A percentile compares a stretch with the other conserved stretches of the same genome.
These are phyloP conservation scores for Indicator maculatus DNA, from an alignment of 2,113 vertebrate species.

Conservation along the genomic window DNA sequence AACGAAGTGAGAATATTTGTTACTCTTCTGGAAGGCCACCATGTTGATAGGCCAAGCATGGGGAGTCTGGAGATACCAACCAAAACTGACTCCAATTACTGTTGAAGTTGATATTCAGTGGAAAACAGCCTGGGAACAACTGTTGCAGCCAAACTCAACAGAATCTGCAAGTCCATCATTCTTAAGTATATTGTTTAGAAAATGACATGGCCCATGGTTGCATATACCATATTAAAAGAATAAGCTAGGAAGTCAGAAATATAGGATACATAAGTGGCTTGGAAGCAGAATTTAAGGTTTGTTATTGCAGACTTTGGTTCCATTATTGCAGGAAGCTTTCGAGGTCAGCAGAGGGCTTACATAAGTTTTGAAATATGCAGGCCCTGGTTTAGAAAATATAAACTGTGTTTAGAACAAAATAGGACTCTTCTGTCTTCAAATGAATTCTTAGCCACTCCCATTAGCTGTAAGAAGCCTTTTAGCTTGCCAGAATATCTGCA, in stretches of 20 bases:
- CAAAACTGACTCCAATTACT: neutral
- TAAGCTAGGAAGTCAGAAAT: neutral
- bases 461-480: conserved; percentile 13
- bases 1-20: neutral
- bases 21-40: neutral
- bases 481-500: conserved; percentile 29
- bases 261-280: neutral
- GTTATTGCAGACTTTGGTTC: neutral
- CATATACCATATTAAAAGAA: neutral
- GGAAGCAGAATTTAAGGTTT: neutral
- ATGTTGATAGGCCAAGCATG: neutral
- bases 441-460: neutral
- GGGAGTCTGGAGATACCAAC: neutral
- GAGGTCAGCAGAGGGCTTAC: neutral
- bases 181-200: neutral
- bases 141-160: neutral
- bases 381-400: neutral
- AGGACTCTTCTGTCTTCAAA: neutral
- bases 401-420: neutral
- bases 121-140: neutral
- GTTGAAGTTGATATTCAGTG: neutral
- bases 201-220: neutral
- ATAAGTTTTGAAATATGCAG: conserved; percentile 5
- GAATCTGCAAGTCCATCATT: neutral
- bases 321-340: neutral